Base-by-base conservation (phyloP, 2,113 vertebrate genomes). In the Todiramphus saurophagus region DNA sequence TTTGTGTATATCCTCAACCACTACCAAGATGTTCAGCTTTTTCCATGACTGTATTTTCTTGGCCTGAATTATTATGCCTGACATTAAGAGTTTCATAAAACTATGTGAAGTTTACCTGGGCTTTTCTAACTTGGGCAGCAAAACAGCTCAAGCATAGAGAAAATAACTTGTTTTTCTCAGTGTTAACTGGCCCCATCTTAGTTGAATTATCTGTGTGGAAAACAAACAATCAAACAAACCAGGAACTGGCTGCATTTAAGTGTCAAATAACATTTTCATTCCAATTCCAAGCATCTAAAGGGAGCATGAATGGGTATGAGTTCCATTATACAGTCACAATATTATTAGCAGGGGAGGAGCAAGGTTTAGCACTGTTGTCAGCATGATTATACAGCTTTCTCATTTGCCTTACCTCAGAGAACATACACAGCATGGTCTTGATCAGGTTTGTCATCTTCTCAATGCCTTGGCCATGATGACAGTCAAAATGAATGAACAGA, bases 401-500 rank as follows among this genome's bases (percentile, higher is more conserved):
- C 53, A 58, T 84, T 89, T 87, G 62, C 62, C 53, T 89, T 72
- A 93, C 88, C 73, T 96, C 80, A 39, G 83, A 90, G 80, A 95
- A 30, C 88, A 79, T 48, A 68, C 69, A 60, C 80, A 94, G 80
- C 80, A 37, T 33, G 80, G 92, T 60, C 94, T 60, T 91, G 86
- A 94, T 92, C 94, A 89, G 80, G 66, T 95, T 95, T 96, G 94
- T 87, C 86, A 82, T 92, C 92, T 89, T 75, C 94, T 91, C 89
- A 68, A 75, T 91, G 89, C 80, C 76, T 92, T 28, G 89, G 70
- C 89, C 73, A 68, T 7, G 83, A 53, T 73, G 88, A 66, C 28
- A 93, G 70, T 93, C 91, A 94, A 90, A 96, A 82, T 51, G 90
- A 95, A 94, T 83, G 69, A 96, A 77, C 51, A 73, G 39, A 87